Base-by-base conservation (phyloP, 2,797 vertebrate species). In the Astyanax mexicanus region DNA sequence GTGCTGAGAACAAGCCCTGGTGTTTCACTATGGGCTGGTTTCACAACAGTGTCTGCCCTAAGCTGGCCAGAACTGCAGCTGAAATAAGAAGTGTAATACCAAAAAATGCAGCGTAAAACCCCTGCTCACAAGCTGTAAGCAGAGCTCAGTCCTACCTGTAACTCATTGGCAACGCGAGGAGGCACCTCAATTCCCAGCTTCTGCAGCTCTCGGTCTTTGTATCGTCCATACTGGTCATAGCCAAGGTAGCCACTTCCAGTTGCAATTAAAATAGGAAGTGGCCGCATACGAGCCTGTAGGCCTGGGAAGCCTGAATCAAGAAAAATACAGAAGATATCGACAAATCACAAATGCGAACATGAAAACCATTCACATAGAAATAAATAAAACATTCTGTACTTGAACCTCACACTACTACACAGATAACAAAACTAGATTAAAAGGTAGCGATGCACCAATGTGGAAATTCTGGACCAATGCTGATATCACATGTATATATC, bases 221-320 rank as follows among this genome's bases (percentile, higher is more conserved):
- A 92, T 25, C 85, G 91, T 27, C 91, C 91, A 9, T 97, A 98
- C 65, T 95, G 94, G 76, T 90, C 91, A 87, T 97, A 98, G 25
- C 95, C 95, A 3, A 92, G 86, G 82, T 97, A 98, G 69, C 96
- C 94, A 0, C 95, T 88, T 0, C 95, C 95, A 0, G 95, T 93
- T 11, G 89, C 91, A 45, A 98, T 73, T 12, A 98, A 84, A 32
- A 98, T 4, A 1, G 94, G 92, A 71, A 98, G 75, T 0, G 95
- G 93, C 17, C 95, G 92, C 29, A 95, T 76, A 8, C 93, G 92
- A 68, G 90, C 85, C 71, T 74, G 78, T 21, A 82, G 35, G 32
- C 57, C 79, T 21, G 58, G 68, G 40, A 82, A 66, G 6, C 77
- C 81, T 44, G 81, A 51, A 25, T 42, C 23, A 57, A 71, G 71